A percentile compares a stretch with the other conserved stretches of the same genome.
phyloP scores from a whole-genome alignment of 2,797 vertebrate species.

The Synanceia verrucosa region DNA sequence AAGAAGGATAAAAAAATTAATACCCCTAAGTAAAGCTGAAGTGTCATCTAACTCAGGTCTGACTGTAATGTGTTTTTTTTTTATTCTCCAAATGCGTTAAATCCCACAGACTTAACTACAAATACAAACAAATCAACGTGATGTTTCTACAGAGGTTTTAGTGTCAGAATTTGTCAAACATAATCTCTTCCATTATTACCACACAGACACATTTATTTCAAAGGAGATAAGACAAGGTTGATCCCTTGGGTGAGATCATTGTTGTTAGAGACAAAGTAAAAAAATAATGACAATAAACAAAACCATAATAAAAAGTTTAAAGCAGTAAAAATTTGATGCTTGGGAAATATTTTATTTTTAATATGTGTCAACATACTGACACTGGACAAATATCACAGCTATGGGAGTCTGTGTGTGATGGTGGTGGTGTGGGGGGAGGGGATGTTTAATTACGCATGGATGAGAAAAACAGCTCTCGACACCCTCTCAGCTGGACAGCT shows the following conservation, averaged over 20 bases:
- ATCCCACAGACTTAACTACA: conserved; percentile 1
- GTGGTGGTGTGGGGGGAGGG: background rate
- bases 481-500: conserved; percentile 63
- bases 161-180: conserved; percentile 14
- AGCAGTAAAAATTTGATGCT: conserved; percentile 1
- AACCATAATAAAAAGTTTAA: background rate
- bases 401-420: conserved; percentile 1
- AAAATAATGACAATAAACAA: conserved; percentile 3
- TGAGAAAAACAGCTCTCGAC: conserved; percentile 54
- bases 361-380: conserved; percentile 2
- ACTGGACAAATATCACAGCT: background rate
- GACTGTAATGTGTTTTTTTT: conserved; percentile 26
- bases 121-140: conserved; percentile 2
- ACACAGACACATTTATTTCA: background rate
- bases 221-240: conserved; percentile 1
- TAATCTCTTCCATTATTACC: background rate
- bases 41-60: conserved; percentile 14
- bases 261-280: background rate
- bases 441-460: conserved; percentile 59
- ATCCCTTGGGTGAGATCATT: background rate
- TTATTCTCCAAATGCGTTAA: background rate
- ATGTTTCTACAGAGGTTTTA: conserved; percentile 3
- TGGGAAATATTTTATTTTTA: background rate
- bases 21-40: conserved; percentile 4
- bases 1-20: conserved; percentile 38